These are phyloP conservation scores for Hippocampus comes DNA, from an alignment of 2,113 vertebrate genomes.

Conservation along the genomic window DNA sequence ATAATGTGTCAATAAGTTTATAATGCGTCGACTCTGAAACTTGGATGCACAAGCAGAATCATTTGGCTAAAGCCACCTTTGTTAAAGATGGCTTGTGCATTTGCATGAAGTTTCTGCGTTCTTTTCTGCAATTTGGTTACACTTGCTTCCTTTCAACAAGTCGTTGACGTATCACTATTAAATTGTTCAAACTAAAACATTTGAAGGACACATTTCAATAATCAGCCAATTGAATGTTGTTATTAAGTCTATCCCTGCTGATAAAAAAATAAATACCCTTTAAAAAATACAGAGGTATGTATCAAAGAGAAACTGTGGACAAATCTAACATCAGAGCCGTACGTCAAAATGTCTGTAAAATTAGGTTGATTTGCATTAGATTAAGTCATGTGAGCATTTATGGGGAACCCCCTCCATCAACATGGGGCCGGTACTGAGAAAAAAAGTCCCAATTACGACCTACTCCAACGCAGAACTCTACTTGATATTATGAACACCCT, in stretches of 20 bases:
- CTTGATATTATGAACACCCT: slow-evolving; percentile 48
- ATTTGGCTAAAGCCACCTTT: no score
- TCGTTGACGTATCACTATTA: background rate
- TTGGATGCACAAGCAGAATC: no score
- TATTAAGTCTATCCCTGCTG: slow-evolving; percentile 1
- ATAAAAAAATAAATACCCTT: slow-evolving; percentile 7
- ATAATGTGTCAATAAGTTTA: no score
- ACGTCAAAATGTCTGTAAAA: slow-evolving; percentile 30
- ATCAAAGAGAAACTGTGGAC: slow-evolving; percentile 30
- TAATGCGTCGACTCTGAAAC: no score
- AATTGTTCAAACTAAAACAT: background rate
- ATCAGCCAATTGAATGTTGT: background rate
- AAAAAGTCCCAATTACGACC: slow-evolving; percentile 49
- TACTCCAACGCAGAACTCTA: slow-evolving; percentile 63
- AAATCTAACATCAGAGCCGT: slow-evolving; percentile 33
- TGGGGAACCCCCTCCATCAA: slow-evolving; percentile 35
- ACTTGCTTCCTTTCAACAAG: background rate
- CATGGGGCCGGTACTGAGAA: slow-evolving; percentile 39
- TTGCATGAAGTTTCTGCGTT: no score
- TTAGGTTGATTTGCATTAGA: background rate
- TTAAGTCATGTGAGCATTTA: slow-evolving; percentile 32
- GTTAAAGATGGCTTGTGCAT: no score
- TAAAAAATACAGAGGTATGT: background rate
- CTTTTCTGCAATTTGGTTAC: no score
- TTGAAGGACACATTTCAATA: background rate